Evolutionary conservation across 2,888 invertebrate species (phyloP).

Genomic region (Sipunculus nudus): DNA sequence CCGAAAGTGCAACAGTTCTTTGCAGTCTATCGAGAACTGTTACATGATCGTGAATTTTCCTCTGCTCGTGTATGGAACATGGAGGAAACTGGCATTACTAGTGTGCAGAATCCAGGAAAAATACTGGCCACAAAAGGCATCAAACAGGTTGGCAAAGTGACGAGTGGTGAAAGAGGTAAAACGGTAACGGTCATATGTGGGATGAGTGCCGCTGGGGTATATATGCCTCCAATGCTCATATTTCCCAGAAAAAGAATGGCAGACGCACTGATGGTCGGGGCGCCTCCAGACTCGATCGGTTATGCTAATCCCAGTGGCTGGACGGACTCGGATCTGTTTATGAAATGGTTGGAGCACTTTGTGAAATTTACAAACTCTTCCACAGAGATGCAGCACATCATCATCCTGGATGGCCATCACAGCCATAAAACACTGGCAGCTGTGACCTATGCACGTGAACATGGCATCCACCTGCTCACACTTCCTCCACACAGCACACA

Average conservation of each 20-base stretch:
- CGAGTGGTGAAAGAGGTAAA: constrained; percentile 34
- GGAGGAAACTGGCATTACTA: constrained; percentile 36
- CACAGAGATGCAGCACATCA: too few species aligned
- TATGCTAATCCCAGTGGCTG: constrained; percentile 51
- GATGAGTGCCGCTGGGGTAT: constrained; percentile 36
- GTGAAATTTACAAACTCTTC: too few species aligned
- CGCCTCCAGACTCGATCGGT: too few species aligned
- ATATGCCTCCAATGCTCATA: constrained; percentile 42
- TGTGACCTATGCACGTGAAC: too few species aligned
- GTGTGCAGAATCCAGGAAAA: constrained; percentile 27
- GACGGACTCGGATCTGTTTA: constrained; percentile 44
- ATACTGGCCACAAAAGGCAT: constrained; percentile 25
- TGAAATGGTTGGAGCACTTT: constrained; percentile 62
- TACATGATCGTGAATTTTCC: constrained; percentile 1
- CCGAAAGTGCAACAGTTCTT: constrained; percentile 28
- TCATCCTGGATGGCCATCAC: too few species aligned
- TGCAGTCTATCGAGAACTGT: constrained; percentile 2
- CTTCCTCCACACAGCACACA: constrained; percentile 61
- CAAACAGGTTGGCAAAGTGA: constrained; percentile 9
- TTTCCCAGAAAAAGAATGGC: constrained; percentile 55
- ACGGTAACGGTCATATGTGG: constrained; percentile 35
- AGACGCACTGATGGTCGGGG: constrained; percentile 46
- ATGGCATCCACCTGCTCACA: constrained; percentile 56
- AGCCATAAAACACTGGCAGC: too few species aligned
- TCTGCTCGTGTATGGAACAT: constrained; percentile 26